Conservation (phyloP, 2,113 vertebrate species). For the Cebus imitator region DNA sequence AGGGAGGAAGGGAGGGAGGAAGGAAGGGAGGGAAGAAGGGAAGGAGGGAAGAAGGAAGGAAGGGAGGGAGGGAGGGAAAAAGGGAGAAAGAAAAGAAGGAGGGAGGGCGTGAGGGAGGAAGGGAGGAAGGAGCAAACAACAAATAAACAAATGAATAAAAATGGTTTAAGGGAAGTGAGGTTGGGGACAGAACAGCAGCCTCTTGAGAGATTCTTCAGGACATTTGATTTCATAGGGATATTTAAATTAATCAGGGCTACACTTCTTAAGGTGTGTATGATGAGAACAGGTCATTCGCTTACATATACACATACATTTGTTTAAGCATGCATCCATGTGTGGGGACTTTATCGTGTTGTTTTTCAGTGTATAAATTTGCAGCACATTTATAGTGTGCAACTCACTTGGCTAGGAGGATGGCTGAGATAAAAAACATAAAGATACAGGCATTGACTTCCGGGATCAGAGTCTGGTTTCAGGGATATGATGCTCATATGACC, state of each 20-base stretch:
- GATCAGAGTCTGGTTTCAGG: neutral
- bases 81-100: neutral
- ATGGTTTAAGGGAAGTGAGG: neutral
- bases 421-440: neutral
- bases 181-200: neutral
- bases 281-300: neutral
- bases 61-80: neutral
- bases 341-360: neutral
- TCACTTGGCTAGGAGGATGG: neutral
- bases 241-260: neutral
- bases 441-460: neutral
- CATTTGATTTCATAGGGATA: neutral
- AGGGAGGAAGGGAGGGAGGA: neutral
- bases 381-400: neutral
- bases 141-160: neutral
- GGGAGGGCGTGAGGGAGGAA: neutral
- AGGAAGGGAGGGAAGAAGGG: neutral
- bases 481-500: neutral
- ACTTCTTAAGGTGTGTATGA: neutral
- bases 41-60: neutral
- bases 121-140: neutral
- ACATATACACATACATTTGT: neutral
- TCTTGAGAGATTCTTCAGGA: neutral
- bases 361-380: neutral
- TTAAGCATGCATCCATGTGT: neutral